Base-by-base conservation (phyloP, 2,797 vertebrate species). In the Cynodonichthys magdalenae region DNA sequence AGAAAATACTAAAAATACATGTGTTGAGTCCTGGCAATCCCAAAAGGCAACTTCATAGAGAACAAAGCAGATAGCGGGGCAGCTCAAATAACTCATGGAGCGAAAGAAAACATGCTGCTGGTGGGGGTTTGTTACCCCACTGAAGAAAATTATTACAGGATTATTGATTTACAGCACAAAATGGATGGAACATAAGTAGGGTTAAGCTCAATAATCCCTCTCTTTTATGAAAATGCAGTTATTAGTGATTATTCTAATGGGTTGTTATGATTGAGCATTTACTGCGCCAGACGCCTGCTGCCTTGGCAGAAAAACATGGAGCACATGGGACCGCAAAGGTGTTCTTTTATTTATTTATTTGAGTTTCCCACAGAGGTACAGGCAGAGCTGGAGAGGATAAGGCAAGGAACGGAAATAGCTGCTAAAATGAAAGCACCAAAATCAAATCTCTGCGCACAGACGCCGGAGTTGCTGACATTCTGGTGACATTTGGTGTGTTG, bases 1-100 rank as follows among this genome's bases (percentile, higher is more conserved):
- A 79, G 82, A 86, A 84, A 82, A 82, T 75, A 89, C 90, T 92
- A 92, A 92, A 92, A 93, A 92, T 93, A 92, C 90, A 91, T 90
- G 89, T 91, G 89, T 92, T 89, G 90, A 87, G 75, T 81, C 69
- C 77, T 85, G 73, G 81, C 41, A 36, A 73, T 93, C 87, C 91
- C 92, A 81, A 57, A 85, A 85, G 91, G 80, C 81, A 88, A 86
- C 81, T 90, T 89, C 79, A 86, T 79, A 69, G 80, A 87, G 87
- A 90, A 89, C 90, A 89, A 87, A 88, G 80, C 75, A 86, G 83
- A 79, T 69, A 81, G 85, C 82, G 66, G 79, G 76, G 70, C 63
- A 62, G 81, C 85, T 89, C 88, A 81, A 78, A 90, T 89, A 88
- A 87, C 87, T 85, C 80, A 73, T 41, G 59, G 36, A 69, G 67